Conservation (phyloP, 2,888 invertebrate species). For the Zygaena filipendulae region DNA sequence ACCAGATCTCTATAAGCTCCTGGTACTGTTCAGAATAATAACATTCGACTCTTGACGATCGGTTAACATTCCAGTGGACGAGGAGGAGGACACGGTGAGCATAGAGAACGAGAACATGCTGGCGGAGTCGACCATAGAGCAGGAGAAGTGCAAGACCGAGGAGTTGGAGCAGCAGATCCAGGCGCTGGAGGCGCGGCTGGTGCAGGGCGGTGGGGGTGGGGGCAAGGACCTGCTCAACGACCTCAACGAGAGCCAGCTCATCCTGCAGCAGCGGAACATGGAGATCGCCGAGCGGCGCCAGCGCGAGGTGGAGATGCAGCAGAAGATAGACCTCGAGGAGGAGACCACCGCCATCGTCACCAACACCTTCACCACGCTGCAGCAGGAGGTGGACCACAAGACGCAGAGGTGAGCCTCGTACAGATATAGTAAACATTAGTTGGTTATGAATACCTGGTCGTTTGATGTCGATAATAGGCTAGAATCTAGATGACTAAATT, state of each 20-base stretch:
- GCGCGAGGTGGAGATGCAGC: slow-evolving; percentile 91
- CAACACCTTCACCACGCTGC: slow-evolving; percentile 90
- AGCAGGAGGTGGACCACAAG: slow-evolving; percentile 97
- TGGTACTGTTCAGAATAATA: too few species aligned
- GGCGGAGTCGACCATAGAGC: slow-evolving; percentile 66
- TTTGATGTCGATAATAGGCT: too few species aligned
- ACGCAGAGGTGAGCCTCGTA: slow-evolving; percentile 71
- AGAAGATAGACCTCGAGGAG: slow-evolving; percentile 93
- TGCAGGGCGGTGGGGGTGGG: slow-evolving; percentile 79
- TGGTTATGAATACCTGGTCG: too few species aligned
- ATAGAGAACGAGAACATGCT: slow-evolving; percentile 59
- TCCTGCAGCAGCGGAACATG: slow-evolving; percentile 80
- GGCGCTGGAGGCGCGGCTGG: slow-evolving; percentile 92
- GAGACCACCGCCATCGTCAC: slow-evolving; percentile 91
- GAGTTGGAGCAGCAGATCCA: slow-evolving; percentile 82
- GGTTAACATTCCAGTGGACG: too few species aligned
- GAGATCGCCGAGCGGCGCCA: slow-evolving; percentile 94
- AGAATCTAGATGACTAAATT: too few species aligned
- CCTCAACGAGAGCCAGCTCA: slow-evolving; percentile 92
- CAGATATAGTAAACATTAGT: too few species aligned
- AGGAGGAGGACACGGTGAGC: slow-evolving; percentile 47
- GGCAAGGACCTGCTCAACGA: slow-evolving; percentile 92
- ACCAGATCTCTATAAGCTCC: too few species aligned
- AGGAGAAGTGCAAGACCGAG: slow-evolving; percentile 78
- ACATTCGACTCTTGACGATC: too few species aligned